phyloP scores from a whole-genome alignment of 2,113 vertebrate species.

The Clupea harengus region DNA sequence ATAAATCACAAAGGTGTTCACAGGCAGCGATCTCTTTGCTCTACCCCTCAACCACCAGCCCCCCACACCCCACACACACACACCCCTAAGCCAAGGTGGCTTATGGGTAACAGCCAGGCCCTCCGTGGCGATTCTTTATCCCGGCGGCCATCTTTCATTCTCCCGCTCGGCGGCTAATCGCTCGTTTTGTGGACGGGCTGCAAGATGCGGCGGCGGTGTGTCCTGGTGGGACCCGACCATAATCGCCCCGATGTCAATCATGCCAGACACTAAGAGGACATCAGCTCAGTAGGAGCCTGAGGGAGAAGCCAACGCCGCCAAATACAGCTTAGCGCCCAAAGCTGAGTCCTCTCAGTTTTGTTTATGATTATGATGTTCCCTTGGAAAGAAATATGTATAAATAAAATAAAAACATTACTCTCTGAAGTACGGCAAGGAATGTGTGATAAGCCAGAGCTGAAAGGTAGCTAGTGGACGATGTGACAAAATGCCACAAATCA shows the following conservation, averaged over 20 bases:
- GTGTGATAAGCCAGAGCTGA: background rate
- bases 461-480: background rate
- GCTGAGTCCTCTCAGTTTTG: background rate
- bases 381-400: background rate
- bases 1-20: constrained; percentile 14
- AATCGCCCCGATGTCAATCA: background rate
- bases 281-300: background rate
- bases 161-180: background rate
- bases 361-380: background rate
- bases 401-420: background rate
- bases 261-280: background rate
- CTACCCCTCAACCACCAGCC: background rate
- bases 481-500: background rate
- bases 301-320: background rate
- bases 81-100: background rate
- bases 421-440: background rate
- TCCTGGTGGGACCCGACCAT: background rate
- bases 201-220: background rate
- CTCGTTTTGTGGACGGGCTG: background rate
- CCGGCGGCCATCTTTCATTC: background rate
- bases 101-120: constrained; percentile 3
- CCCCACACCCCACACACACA: background rate
- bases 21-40: background rate
- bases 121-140: background rate
- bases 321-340: background rate